A percentile compares a stretch with the other conserved stretches of the same genome.
Evolutionary conservation across 2,113 vertebrate species (phyloP).

Genomic region (Paracanthobrama guichenoti): DNA sequence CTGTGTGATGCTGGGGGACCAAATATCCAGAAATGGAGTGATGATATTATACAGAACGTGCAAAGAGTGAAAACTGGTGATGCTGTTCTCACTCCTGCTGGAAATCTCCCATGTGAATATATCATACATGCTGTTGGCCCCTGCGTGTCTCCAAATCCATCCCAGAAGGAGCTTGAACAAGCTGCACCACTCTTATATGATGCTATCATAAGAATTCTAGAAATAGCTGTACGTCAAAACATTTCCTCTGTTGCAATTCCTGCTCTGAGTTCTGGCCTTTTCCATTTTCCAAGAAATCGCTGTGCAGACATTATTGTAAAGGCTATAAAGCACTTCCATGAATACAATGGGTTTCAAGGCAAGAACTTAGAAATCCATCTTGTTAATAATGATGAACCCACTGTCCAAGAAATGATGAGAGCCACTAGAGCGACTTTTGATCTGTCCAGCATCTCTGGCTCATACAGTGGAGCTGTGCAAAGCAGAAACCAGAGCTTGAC

Average conservation of each 20-base stretch:
- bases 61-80: constrained; percentile 57
- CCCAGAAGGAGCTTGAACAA: accelerated
- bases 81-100: constrained; percentile 63
- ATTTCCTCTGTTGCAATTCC: constrained; percentile 82
- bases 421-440: constrained; percentile 66
- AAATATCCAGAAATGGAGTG: constrained; percentile 70
- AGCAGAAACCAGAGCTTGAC: neutral
- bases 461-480: constrained; percentile 17
- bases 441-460: neutral
- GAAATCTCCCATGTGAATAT: constrained; percentile 73
- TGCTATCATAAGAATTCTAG: constrained; percentile 68
- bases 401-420: constrained; percentile 77
- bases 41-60: accelerated
- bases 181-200: constrained; percentile 43
- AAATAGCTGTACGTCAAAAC: accelerated
- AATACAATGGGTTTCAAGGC: accelerated
- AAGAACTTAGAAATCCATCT: constrained; percentile 73
- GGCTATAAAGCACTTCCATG: constrained; percentile 61
- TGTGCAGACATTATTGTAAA: constrained; percentile 79
- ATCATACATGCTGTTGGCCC: constrained; percentile 90
- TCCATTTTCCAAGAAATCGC: constrained; percentile 74
- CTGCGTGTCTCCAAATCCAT: accelerated
- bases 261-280: constrained; percentile 88
- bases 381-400: constrained; percentile 78
- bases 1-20: constrained; percentile 77